Base-by-base conservation (phyloP, 30 jellyfish, hydroid and myxozoan species). In the Hydractinia symbiolongicarpus region DNA sequence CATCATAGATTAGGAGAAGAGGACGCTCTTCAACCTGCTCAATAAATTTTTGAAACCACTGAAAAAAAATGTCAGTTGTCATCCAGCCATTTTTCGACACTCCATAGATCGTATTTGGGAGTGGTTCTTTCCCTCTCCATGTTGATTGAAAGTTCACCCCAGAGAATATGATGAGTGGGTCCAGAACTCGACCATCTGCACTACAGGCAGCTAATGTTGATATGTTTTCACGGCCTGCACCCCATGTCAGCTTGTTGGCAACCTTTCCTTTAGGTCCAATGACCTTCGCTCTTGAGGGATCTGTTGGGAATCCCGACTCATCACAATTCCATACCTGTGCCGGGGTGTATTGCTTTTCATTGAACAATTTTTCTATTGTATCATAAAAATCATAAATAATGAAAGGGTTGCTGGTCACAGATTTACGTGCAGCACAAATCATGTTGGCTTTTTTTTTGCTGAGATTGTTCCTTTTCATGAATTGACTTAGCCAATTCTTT, bases 11-110 rank as follows among this genome's bases (percentile, higher is more conserved):
- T 15, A 61, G 66, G 44, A 84, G 51, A 8, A 84, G 70, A 8
- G 89, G 94, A 51, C 66, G 19, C 79, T 7, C 78, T 11, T 66
- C 78, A 50, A 84, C 90, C 67, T 78, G 62, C 83, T 78, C 13
- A 50, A 81, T 49, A 21, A 78, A 64, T 78, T 78, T 78, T 61
- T 7, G 10, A 62, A 78, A 78, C 86, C 86, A 78, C 68, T 19
- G 10, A 55, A 14, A 75, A 16, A 75, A 75, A 0, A 75, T 75
- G 4, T 75, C 83, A 6, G 83, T 75, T 3, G 19, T 53, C 81
- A 75, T 75, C 83, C 83, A 75, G 9, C 76, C 83, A 54, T 75
- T 75, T 0, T 44, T 8, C 7, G 77, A 50, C 6, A 75, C 55
- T 49, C 81, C 83, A 75, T 53, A 75, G 16, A 60, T 72, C 10